Base-by-base conservation (phyloP, 1,140 invertebrate genomes). In the Triops cancriformis region DNA sequence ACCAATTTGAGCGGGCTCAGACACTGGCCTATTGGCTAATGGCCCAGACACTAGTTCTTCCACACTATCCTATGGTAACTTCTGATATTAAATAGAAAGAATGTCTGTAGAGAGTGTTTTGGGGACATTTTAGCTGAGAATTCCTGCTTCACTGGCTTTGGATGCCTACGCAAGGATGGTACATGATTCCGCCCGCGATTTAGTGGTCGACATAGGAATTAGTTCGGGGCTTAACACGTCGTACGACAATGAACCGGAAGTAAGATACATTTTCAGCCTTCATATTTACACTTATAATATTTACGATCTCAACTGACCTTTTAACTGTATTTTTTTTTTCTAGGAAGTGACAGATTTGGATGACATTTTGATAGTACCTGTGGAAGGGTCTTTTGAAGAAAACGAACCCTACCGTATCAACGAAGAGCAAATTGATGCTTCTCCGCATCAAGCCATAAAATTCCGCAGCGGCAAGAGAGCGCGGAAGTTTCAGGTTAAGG, bases 161-260 rank as follows among this genome's bases (percentile, higher is more conserved):
- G 51, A 64, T 64, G 51, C 51, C 14, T 64, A 23, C 7, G 23
- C 51, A 23, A 64, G 51, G 23, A 64, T 64, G 51, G 51, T 23
- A n/a, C 51, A 64, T 64, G 51, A 64, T 64, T 18, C 51, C 51
- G n/a, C 51, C n/a, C 51, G 51, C 18, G 51, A 64, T 64, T 64
- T 64, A 64, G 23, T 23, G 5, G n/a, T 64, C 51, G 23, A 64
- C 14, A 12, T 64, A 14, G 51, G n/a, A 64, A 64, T 64, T 64
- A 64, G 3, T 23, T 18, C 51, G 14, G 51, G 51, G 51, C 51
- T 64, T 64, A 64, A 64, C 51, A 9, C 1, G 0, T 64, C 51
- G 5, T 64, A 64, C 23, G 51, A 64, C 3, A 64, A 10, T 18
- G 51, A 23, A 64, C 18, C 23, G 10, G 51, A 64, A 64, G 51